Evolutionary conservation across 2,113 vertebrate species (phyloP).

Genomic region (Gopherus flavomarginatus): DNA sequence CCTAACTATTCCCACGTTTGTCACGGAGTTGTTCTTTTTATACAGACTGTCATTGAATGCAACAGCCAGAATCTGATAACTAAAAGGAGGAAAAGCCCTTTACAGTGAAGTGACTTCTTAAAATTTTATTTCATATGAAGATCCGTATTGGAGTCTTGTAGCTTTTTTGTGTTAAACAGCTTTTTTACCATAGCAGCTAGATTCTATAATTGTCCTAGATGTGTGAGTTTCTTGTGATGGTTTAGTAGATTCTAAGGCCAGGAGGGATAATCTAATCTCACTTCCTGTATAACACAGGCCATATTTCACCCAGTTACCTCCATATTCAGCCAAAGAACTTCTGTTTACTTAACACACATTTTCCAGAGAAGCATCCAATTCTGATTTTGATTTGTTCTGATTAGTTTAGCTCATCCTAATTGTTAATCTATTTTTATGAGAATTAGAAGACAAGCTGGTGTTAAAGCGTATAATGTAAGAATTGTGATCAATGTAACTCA

Average conservation of each 20-base stretch:
- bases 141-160: not conserved
- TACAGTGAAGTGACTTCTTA: not conserved
- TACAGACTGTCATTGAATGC: not conserved
- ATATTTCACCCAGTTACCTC: not conserved
- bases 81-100: not conserved
- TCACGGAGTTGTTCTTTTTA: conserved; percentile 3
- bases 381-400: not conserved
- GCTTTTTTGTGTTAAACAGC: no score
- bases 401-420: not conserved
- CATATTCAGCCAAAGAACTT: not conserved
- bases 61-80: not conserved
- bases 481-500: not conserved
- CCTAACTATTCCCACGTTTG: conserved; percentile 20
- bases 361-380: not conserved
- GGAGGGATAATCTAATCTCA: not conserved
- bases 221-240: not conserved
- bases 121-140: not conserved
- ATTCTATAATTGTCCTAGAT: not conserved
- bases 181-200: not conserved
- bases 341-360: not conserved
- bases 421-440: conserved; percentile 8
- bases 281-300: not conserved
- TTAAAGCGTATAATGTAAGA: not conserved
- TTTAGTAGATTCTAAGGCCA: not conserved
- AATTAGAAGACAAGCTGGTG: not conserved